These are phyloP conservation scores for Chunga burmeisteri DNA, from an alignment of 2,113 vertebrate genomes.

Conservation along the genomic window DNA sequence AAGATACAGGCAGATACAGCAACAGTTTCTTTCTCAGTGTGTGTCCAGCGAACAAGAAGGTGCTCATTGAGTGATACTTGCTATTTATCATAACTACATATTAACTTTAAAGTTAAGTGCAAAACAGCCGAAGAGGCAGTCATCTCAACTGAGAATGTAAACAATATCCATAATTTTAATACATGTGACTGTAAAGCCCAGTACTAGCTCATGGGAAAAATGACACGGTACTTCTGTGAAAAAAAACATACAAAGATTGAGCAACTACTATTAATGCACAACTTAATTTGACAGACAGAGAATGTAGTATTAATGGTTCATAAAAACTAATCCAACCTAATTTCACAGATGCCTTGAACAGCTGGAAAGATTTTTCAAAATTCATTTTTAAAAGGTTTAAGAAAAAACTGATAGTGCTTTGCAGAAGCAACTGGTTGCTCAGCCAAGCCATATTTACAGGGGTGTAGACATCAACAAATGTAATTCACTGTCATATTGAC, in stretches of 20 bases:
- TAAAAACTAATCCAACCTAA: conserved; percentile 1
- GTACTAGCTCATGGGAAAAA: background rate
- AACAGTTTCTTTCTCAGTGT: background rate
- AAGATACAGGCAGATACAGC: background rate
- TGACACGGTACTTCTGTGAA: background rate
- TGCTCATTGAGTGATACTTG: too few relatives aligned
- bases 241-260: background rate
- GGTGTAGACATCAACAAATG: background rate
- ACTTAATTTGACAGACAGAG: background rate
- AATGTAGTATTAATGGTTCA: background rate
- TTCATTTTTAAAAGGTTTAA: conserved; percentile 3
- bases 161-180: background rate
- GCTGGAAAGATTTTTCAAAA: conserved; percentile 22
- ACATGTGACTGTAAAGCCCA: background rate
- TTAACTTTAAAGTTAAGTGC: background rate
- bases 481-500: background rate
- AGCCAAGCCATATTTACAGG: background rate
- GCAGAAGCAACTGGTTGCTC: background rate
- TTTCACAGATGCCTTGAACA: conserved; percentile 4
- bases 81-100: background rate
- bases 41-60: background rate
- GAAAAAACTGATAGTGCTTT: background rate
- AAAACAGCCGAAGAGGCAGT: background rate
- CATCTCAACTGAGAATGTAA: background rate
- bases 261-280: background rate